Evolutionary conservation across 1,140 invertebrate genomes (phyloP).

Genomic region (Bursaphelenchus mucronatus): DNA sequence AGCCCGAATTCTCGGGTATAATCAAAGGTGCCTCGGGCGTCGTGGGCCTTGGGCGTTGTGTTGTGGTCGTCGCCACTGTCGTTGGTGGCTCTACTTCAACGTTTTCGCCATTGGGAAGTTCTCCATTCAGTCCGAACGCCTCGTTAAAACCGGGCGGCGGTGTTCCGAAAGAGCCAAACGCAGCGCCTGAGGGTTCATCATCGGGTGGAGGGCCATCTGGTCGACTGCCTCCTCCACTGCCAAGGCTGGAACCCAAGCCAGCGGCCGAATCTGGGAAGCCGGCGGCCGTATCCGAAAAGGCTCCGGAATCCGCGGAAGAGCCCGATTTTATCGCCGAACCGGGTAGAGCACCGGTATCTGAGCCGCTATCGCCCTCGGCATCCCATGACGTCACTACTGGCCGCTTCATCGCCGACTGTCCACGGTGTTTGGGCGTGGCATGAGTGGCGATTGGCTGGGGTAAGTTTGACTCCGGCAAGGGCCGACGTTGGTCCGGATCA

Average conservation of each 20-base stretch:
- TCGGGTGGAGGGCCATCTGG: slow-evolving; percentile 1
- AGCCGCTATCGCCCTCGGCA: neutral
- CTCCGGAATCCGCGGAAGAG: neutral
- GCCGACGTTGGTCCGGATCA: neutral
- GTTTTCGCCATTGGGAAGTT: slow-evolving; percentile 6
- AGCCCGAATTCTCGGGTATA: slow-evolving; percentile 59
- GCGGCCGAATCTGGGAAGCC: slow-evolving; percentile 20
- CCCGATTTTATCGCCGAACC: slow-evolving; percentile 15
- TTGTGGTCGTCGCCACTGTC: slow-evolving; percentile 1
- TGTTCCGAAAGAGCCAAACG: slow-evolving; percentile 28
- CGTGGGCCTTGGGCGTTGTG: slow-evolving; percentile 16
- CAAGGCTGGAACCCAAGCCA: neutral
- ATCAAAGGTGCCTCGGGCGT: slow-evolving; percentile 42
- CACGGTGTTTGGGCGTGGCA: neutral
- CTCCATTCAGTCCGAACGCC: slow-evolving; percentile 44
- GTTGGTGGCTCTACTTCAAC: slow-evolving; percentile 13
- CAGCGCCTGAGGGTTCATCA: neutral
- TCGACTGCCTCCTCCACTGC: slow-evolving; percentile 13
- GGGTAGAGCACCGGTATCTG: neutral
- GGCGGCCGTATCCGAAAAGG: slow-evolving; percentile 7
- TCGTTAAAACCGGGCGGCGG: slow-evolving; percentile 43
- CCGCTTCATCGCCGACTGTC: slow-evolving; percentile 1
- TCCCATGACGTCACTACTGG: slow-evolving; percentile 12
- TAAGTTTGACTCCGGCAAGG: too few relatives aligned
- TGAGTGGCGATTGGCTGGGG: slow-evolving; percentile 2